Conservation (phyloP, 2,113 vertebrate genomes). For the Sceloporus tristichus region DNA sequence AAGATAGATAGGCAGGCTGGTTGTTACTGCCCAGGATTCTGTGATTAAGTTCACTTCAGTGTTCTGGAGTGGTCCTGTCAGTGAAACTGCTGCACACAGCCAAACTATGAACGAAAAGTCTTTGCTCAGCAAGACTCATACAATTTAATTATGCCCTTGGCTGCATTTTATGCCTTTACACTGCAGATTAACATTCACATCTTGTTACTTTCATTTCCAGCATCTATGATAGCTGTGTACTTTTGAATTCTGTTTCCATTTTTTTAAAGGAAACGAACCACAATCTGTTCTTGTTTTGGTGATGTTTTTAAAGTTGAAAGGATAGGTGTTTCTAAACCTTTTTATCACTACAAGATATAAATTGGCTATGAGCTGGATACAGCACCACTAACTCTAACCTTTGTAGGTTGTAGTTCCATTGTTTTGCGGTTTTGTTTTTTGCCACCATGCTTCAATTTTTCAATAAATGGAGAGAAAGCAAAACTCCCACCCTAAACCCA, state of each 20-base stretch:
- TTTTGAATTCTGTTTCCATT: conserved; percentile 45
- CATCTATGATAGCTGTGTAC: conserved; percentile 45
- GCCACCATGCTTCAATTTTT: not conserved
- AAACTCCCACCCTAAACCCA: not conserved
- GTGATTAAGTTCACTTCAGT: conserved; percentile 49
- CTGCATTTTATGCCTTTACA: conserved; percentile 48
- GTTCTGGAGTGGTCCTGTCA: conserved; percentile 51
- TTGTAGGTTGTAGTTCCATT: not conserved
- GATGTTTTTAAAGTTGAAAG: no score
- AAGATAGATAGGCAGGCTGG: not conserved
- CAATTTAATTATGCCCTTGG: conserved; percentile 26
- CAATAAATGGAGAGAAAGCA: not conserved
- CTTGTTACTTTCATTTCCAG: conserved; percentile 39
- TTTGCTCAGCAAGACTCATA: conserved; percentile 42
- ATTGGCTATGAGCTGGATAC: not conserved
- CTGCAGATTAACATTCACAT: conserved; percentile 49
- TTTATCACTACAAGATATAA: not conserved
- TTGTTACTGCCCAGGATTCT: conserved; percentile 4
- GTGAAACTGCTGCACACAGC: conserved; percentile 32
- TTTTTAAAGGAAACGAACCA: conserved; percentile 41
- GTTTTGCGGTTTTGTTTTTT: not conserved
- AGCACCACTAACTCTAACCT: not conserved
- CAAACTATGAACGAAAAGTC: conserved; percentile 45
- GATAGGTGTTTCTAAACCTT: not conserved
- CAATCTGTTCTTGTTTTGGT: conserved; percentile 42